A percentile compares a stretch with the other conserved stretches of the same genome.
Evolutionary conservation across 2,888 invertebrate species (phyloP).

Genomic region (Tenthredo notha): DNA sequence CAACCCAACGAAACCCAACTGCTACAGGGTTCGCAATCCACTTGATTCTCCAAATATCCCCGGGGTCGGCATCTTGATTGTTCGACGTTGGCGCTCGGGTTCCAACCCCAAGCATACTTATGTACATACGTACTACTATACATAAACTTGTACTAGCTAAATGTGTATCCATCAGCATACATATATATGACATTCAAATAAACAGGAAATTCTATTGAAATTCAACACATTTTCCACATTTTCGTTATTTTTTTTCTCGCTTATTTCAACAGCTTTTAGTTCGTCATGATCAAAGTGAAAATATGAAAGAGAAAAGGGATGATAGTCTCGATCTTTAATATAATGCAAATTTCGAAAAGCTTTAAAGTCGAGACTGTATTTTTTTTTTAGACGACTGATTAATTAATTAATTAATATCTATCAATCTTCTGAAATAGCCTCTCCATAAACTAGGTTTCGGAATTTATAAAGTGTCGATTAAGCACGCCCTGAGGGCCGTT

Average conservation of each 20-base stretch:
- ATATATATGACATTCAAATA: neutral
- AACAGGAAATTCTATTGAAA: neutral
- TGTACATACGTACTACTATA: neutral
- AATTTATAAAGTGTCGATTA: constrained; percentile 42
- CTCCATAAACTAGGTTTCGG: neutral
- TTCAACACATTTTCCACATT: neutral
- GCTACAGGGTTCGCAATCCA: constrained; percentile 34
- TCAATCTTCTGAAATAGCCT: constrained; percentile 1
- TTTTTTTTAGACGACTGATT: no score
- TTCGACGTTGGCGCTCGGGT: constrained; percentile 11
- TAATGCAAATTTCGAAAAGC: no score
- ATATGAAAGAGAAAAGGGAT: no score
- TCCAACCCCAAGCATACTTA: neutral
- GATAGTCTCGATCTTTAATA: no score
- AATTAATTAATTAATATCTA: neutral
- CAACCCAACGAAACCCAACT: neutral
- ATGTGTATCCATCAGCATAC: neutral
- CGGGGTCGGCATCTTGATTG: constrained; percentile 46
- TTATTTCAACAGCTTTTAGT: neutral
- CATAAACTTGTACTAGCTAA: neutral
- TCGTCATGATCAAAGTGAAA: neutral
- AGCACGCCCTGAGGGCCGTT: neutral
- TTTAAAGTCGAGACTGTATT: no score
- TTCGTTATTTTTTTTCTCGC: neutral
- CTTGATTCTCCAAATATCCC: constrained; percentile 44